phyloP scores from a whole-genome alignment of 2,113 vertebrate genomes.

The Centropus unirufus region DNA sequence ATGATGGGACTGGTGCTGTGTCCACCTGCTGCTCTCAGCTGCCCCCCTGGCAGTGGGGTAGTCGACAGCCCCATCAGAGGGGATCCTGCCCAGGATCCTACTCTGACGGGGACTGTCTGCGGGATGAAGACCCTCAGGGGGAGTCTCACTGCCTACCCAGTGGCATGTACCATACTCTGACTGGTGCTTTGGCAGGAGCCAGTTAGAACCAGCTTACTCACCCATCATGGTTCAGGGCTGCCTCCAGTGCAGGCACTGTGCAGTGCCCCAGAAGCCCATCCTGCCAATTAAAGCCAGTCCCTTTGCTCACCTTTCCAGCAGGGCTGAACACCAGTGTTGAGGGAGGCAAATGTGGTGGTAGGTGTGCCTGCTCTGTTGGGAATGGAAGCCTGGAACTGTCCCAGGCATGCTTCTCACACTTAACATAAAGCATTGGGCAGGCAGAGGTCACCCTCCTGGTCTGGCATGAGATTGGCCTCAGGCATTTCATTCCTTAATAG shows the following conservation, averaged over 20 bases:
- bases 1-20: accelerated
- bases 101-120: too few species aligned
- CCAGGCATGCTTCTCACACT: not conserved
- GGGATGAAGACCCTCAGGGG: not conserved
- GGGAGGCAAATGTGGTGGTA: accelerated
- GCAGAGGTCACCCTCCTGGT: accelerated
- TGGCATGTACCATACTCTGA: too few species aligned
- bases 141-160: too few species aligned
- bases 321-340: accelerated
- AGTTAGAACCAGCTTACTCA: too few species aligned
- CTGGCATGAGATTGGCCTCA: accelerated
- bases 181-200: too few species aligned
- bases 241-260: too few species aligned
- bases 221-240: too few species aligned
- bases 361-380: too few species aligned
- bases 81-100: too few species aligned
- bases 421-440: accelerated
- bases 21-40: accelerated
- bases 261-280: accelerated
- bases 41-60: not conserved
- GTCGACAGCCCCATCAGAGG: too few species aligned
- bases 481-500: accelerated
- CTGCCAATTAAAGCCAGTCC: accelerated
- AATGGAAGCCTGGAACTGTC: not conserved
- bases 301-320: accelerated